Evolutionary conservation across 2,888 invertebrate genomes (phyloP).

Genomic region (Acronicta leporina): DNA sequence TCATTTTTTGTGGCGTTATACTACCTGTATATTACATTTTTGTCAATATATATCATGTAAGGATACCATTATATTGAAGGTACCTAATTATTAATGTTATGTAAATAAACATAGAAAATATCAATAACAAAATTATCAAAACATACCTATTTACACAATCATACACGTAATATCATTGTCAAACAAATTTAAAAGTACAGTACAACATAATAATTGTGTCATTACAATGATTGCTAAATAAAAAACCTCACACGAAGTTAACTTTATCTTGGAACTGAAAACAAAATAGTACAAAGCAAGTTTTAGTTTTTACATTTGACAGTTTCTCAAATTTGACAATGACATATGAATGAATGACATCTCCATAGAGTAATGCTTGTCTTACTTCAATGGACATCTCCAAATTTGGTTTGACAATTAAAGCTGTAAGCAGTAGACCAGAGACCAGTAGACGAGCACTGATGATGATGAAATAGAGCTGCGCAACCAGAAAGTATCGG

Average conservation of each 20-base stretch:
- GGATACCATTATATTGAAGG: not conserved
- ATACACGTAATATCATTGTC: constrained; percentile 31
- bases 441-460: too few relatives aligned
- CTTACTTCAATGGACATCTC: too few relatives aligned
- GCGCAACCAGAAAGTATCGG: too few relatives aligned
- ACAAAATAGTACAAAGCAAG: constrained; percentile 28
- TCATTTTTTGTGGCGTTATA: too few relatives aligned
- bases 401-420: too few relatives aligned
- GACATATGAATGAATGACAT: too few relatives aligned
- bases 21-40: too few relatives aligned
- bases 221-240: constrained; percentile 17
- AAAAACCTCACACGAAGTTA: constrained; percentile 5
- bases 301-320: not conserved
- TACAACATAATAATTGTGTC: not conserved
- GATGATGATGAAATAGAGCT: too few relatives aligned
- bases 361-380: too few relatives aligned
- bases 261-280: constrained; percentile 22
- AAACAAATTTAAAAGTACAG: not conserved
- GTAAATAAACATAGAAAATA: constrained; percentile 43
- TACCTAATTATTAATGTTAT: constrained; percentile 13
- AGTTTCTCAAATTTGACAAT: not conserved
- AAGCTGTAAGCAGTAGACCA: too few relatives aligned
- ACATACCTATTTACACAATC: constrained; percentile 18
- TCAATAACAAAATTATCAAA: constrained; percentile 29
- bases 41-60: not conserved